Base-by-base conservation (phyloP, 2,113 vertebrate species). In the Athene noctua region DNA sequence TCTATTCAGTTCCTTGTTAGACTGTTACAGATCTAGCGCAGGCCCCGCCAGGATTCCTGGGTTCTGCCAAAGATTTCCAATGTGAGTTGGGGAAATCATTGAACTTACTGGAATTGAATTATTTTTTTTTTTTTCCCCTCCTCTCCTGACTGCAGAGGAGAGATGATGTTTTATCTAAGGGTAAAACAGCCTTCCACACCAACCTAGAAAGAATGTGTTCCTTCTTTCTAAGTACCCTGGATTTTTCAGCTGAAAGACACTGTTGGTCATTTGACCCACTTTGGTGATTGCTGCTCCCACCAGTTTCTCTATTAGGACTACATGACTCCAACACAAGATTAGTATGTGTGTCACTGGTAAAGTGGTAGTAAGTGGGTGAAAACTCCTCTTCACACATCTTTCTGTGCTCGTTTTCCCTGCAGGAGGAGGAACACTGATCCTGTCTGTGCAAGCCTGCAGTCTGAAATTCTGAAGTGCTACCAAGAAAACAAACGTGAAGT, bases 401-500 rank as follows among this genome's bases (percentile, higher is more conserved):
- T 73, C 38, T 88, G 34, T 87, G 84, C 80, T 97, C 86, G 15
- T 75, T 97, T 81, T 96, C 71, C 81, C 65, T 82, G 55, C 84
- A 99, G 99, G 95, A 97, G 96, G 79, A 98, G 97, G 71, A 97
- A 94, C 66, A 97, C 97, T 17, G 96, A 97, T 55, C 97, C 98
- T n/a, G 72, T 99, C 85, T 99, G 99, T 94, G 75, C 96, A 26
- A 97, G 97, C 57, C 97, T 99, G 81, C 99, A 99, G 97, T 97
- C 98, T 83, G 97, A 98, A 95, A 99, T 99, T 95, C 97, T 99
- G 65, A 98, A 97, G 85, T 99, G 99, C 97, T 99, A 99, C 98
- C 97, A 92, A 46, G 98, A 98, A 94, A 99, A 99, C 92, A 97
- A 97, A 55, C 95, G 79, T 46, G 98, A 99, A 97, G 99, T 99